Conservation (phyloP, 2,797 vertebrate genomes). For the Sylvilagus floridanus region DNA sequence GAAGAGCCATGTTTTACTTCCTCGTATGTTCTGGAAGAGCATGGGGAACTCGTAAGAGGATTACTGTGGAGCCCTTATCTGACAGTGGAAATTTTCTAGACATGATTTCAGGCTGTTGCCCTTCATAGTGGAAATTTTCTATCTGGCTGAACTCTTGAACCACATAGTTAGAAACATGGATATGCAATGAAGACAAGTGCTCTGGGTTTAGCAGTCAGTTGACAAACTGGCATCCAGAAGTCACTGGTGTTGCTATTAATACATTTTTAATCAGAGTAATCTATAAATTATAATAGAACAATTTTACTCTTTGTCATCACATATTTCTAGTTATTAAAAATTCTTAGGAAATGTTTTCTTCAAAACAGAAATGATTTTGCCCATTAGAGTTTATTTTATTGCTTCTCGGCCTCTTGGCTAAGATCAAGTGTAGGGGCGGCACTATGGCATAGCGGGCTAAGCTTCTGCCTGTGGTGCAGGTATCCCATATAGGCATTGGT, state of each 20-base stretch:
- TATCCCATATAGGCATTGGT: too few species aligned
- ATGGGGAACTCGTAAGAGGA: constrained; percentile 45
- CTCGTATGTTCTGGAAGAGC: constrained; percentile 67
- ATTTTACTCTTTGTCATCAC: not conserved
- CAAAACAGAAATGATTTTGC: constrained; percentile 32
- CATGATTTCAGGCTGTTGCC: constrained; percentile 34
- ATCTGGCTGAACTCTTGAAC: constrained; percentile 22
- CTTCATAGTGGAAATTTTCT: not conserved
- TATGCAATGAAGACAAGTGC: not conserved
- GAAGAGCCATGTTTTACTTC: constrained; percentile 45
- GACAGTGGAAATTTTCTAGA: constrained; percentile 60
- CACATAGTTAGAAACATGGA: not conserved
- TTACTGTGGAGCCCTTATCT: constrained; percentile 49
- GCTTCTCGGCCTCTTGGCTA: too few species aligned
- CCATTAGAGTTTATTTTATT: not conserved
- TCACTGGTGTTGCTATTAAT: constrained; percentile 6
- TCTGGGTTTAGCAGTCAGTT: not conserved
- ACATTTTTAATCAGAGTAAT: constrained; percentile 18
- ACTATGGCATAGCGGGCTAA: too few species aligned
- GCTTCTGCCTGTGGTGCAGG: too few species aligned
- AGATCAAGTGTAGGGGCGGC: too few species aligned
- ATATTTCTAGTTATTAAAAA: not conserved
- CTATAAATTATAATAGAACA: not conserved
- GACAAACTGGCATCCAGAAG: not conserved
- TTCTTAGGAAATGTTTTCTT: constrained; percentile 12